phyloP scores from a whole-genome alignment of 2,888 invertebrate genomes.

The Slavum lentiscoides region DNA sequence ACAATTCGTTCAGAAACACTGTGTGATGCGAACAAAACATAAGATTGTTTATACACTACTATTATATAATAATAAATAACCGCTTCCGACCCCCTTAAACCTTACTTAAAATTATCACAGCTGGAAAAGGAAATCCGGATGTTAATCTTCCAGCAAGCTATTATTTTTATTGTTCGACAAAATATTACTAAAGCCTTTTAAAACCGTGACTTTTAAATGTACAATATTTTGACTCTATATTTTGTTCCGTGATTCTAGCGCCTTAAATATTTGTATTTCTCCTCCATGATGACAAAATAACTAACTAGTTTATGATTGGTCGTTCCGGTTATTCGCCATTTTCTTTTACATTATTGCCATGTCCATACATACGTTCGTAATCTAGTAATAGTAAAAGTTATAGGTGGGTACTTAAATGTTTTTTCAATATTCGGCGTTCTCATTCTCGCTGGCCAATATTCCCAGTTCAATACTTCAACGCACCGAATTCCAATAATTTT shows the following conservation, averaged over 20 bases:
- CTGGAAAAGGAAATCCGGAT: too few relatives aligned
- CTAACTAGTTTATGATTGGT: conserved; percentile 9
- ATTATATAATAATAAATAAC: too few relatives aligned
- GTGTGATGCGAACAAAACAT: too few relatives aligned
- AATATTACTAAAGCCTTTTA: too few relatives aligned
- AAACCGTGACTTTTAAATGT: too few relatives aligned
- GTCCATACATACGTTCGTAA: background rate
- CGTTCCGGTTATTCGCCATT: conserved; percentile 10
- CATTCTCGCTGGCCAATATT: background rate
- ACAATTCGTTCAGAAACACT: too few relatives aligned
- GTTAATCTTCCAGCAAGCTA: too few relatives aligned
- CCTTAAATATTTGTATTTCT: conserved; percentile 5
- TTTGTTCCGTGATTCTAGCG: background rate
- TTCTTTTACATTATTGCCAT: conserved; percentile 39
- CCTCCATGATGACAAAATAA: conserved; percentile 27
- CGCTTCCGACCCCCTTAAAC: too few relatives aligned
- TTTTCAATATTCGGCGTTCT: background rate
- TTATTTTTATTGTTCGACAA: too few relatives aligned
- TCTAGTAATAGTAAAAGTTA: background rate
- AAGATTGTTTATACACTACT: too few relatives aligned
- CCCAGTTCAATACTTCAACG: too few relatives aligned
- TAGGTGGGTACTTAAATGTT: background rate
- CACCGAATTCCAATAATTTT: background rate
- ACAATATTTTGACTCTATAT: background rate
- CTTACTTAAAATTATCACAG: too few relatives aligned